Percentiles rank a stretch among this genome's conserved stretches.
These are phyloP conservation scores for Microcebus griseorufus DNA, from an alignment of 2,113 vertebrate genomes.

Conservation along the genomic window DNA sequence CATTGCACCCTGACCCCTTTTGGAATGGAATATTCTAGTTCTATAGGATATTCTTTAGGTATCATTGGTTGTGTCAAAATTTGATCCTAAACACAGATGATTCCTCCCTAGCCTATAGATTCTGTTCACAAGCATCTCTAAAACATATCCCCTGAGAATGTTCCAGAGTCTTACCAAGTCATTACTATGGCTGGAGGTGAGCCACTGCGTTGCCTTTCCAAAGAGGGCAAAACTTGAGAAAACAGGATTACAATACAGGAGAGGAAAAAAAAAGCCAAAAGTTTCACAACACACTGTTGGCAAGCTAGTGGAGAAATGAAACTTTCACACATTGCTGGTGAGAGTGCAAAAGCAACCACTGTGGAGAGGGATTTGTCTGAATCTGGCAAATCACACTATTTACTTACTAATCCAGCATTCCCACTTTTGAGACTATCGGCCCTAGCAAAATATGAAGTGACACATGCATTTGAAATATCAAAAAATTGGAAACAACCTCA, in stretches of 20 bases:
- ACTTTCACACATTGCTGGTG: neutral
- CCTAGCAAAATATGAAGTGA: neutral
- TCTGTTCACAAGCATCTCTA: neutral
- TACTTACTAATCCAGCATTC: neutral
- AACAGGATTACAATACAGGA: neutral
- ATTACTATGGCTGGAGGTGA: fast-evolving
- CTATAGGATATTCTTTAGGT: neutral
- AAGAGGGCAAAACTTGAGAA: neutral
- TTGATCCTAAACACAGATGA: neutral
- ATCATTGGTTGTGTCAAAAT: too few relatives aligned
- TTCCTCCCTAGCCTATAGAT: neutral
- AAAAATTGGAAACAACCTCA: neutral
- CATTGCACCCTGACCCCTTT: neutral
- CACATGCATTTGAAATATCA: neutral
- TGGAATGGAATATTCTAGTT: neutral
- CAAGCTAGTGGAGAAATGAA: neutral
- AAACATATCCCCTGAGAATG: neutral
- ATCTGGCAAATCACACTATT: neutral
- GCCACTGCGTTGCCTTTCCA: neutral
- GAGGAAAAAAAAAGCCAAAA: neutral
- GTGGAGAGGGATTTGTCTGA: neutral
- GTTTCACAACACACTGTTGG: neutral
- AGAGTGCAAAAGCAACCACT: neutral
- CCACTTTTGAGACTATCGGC: neutral
- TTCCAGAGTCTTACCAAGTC: too few relatives aligned